Evolutionary conservation across 2,888 invertebrate species (phyloP), one percentile per base, ranked within the genome.

Genomic region (Imbricaverruca yamaguchii): DNA sequence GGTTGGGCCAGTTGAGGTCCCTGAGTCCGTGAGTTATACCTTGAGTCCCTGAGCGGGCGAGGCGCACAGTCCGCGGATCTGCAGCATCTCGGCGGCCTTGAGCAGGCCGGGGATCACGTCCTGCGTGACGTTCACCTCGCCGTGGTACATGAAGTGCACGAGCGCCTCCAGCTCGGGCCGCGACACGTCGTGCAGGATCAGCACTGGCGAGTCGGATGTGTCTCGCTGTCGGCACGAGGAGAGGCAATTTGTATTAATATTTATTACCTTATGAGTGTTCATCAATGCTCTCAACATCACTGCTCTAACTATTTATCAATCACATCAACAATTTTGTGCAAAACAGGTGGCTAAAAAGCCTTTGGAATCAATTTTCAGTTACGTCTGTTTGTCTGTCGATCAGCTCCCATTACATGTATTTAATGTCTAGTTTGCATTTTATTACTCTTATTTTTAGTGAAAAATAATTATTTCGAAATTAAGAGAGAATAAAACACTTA

Each of bases 131-230:
- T 78, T 78, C 78, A 78, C 78, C 78, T 78, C 78, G 56, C 78
- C 78, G 55, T 78, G 78, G 78, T 78, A 78, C 78, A 78, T 78
- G 78, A 78, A 78, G 23, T 55, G 55, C 57, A 78, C 78, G 15
- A 78, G 78, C 23, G 78, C 56, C 56, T 85, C 84, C 25, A 86
- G 85, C 82, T 86, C 86, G 21, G 83, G 82, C 81, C 85, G 85
- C 55, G 84, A 83, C 81, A 86, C 85, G 82, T 86, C 86, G 83
- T 86, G 85, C 80, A 86, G 81, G 80, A 86, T 86, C 80, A 86
- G 85, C 74, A 74, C 74, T 53, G 74, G 74, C 4, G 53, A 53
- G 18, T 74, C 74, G 18, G 74, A 74, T 9, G 53, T 57, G 57
- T 78, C 56, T 23, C 18, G 10, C 78, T 78, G 78, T 0, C 3